Evolutionary conservation across 2,888 invertebrate species (phyloP), one percentile per base, ranked within the genome.

Genomic region (Oegoconia quadripuncta): DNA sequence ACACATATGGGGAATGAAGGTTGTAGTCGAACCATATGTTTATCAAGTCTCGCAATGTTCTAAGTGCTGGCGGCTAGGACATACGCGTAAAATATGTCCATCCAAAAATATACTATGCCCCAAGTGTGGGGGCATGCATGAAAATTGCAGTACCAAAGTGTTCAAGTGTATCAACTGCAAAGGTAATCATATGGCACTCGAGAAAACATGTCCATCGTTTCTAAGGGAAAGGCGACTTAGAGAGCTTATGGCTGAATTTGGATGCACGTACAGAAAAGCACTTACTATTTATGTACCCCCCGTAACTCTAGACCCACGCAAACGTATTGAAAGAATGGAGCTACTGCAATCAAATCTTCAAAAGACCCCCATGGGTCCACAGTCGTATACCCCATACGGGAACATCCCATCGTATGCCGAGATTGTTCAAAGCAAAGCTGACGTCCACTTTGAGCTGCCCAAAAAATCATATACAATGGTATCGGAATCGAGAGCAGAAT

Each of bases 11-110:
- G n/a, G n/a, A n/a, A n/a, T n/a, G n/a, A n/a, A n/a, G n/a, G n/a
- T n/a, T n/a, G n/a, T n/a, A n/a, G n/a, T n/a, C n/a, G n/a, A n/a
- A n/a, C n/a, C n/a, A n/a, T n/a, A 18, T 18, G 18, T 3, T 23
- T 55, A 52, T 17, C 50, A 52, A 1, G 52, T 53, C 0, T 46
- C 50, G 0, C 54, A 56, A 9, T 55, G 53, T 27, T 44, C 46
- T 0, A 34, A 38, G 3, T 53, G 51, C 26, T 56, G 55, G 55
- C 34, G 28, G 18, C 42, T 37, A 29, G 50, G 45, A 2, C 47
- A 50, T 18, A 16, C 26, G 1, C 4, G 9, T 8, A 43, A 37
- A 16, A 14, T 37, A 1, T 51, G 51, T 13, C 43, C 43, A 2
- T 35, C 37, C 3, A 44, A 41, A 8, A 51, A 44, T 35, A 15